A percentile compares a stretch with the other conserved stretches of the same genome.
phyloP scores from a whole-genome alignment of 2,113 vertebrate genomes.

The Pterophyllum scalare region DNA sequence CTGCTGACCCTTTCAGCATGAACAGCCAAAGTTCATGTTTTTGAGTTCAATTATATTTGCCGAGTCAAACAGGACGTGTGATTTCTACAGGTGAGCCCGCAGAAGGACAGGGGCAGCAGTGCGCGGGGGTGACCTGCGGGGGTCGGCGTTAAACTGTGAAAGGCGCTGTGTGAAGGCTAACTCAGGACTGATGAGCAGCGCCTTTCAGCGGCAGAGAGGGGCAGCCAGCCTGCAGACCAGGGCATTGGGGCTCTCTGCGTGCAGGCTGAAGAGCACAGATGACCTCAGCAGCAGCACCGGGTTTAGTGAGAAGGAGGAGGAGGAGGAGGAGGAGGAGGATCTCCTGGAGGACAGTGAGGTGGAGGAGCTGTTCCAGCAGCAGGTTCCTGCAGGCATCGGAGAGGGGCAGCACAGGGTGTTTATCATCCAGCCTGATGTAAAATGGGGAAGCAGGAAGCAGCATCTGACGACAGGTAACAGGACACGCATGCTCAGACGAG shows the following conservation, averaged over 20 bases:
- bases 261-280: constrained; percentile 29
- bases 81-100: not conserved
- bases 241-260: constrained; percentile 31
- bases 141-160: not conserved
- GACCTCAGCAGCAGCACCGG: not conserved
- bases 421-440: constrained; percentile 90
- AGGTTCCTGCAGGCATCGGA: constrained; percentile 51
- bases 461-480: constrained; percentile 81
- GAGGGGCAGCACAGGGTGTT: constrained; percentile 82
- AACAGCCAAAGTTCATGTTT: not conserved
- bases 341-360: constrained; percentile 74
- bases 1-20: not conserved
- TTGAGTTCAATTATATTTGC: not conserved
- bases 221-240: not conserved
- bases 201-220: rapidly evolving
- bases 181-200: not conserved
- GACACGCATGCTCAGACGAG: rapidly evolving
- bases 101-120: not conserved
- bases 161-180: no score
- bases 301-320: constrained; percentile 1
- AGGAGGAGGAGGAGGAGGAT: constrained; percentile 16
- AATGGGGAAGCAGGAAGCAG: constrained; percentile 85
- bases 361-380: constrained; percentile 80
- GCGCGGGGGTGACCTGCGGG: not conserved
- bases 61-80: not conserved